Evolutionary conservation across 2,888 invertebrate species (phyloP).

Genomic region (Aelia acuminata): DNA sequence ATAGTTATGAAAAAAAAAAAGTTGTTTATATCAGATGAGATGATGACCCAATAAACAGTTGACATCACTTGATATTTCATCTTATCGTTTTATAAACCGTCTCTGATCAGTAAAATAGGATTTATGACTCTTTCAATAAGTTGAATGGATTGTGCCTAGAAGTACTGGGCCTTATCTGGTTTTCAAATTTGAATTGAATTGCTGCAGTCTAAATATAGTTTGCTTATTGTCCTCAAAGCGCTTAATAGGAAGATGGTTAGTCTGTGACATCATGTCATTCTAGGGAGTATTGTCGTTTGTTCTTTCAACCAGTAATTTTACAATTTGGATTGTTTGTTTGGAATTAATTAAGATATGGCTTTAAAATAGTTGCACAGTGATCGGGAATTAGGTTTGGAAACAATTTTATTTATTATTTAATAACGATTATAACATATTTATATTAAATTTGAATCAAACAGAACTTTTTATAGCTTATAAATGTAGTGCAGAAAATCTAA

Average conservation of each 20-base stretch:
- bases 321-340: not conserved
- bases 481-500: no score
- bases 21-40: not conserved
- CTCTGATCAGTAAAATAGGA: not conserved
- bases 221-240: not conserved
- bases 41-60: not conserved
- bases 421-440: no score
- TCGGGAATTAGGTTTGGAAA: not conserved
- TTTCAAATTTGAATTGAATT: slow-evolving; percentile 26
- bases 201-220: not conserved
- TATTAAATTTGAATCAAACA: no score
- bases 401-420: no score
- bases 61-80: not conserved
- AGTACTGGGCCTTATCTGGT: not conserved
- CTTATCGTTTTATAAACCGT: no score
- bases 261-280: slow-evolving; percentile 30
- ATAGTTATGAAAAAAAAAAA: not conserved
- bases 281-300: not conserved
- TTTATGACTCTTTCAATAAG: not conserved
- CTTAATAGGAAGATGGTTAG: slow-evolving; percentile 15
- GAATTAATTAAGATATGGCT: not conserved
- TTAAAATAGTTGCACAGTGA: no score
- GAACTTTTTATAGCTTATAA: no score
- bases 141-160: not conserved
- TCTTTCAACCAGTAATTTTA: not conserved